A percentile compares a stretch with the other conserved stretches of the same genome.
phyloP scores from a whole-genome alignment of 2,797 vertebrate species.

The Gouania willdenowi region DNA sequence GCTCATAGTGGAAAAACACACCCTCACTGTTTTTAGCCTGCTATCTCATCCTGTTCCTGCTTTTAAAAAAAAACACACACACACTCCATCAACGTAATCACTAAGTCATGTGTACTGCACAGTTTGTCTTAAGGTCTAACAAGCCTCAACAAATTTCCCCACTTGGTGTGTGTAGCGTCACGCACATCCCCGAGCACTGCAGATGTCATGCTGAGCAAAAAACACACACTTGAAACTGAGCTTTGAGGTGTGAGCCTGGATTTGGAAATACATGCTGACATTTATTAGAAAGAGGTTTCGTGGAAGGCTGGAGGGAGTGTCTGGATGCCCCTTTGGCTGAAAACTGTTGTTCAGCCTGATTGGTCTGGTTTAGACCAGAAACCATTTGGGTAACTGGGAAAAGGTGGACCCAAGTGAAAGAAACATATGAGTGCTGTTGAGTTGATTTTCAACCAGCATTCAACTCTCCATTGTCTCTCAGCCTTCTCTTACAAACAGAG shows the following conservation, averaged over 20 bases:
- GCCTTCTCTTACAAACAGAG: too few species aligned
- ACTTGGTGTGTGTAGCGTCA: slow-evolving; percentile 33
- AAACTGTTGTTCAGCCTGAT: slow-evolving; percentile 11
- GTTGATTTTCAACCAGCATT: slow-evolving; percentile 10
- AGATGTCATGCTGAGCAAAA: slow-evolving; percentile 16
- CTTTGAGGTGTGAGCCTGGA: slow-evolving; percentile 3
- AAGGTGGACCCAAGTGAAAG: slow-evolving; percentile 17
- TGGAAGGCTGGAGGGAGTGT: slow-evolving; percentile 30
- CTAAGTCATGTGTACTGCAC: slow-evolving; percentile 15
- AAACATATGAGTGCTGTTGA: slow-evolving; percentile 16
- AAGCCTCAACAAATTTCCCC: slow-evolving; percentile 38
- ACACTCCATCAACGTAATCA: background rate
- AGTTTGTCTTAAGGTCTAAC: slow-evolving; percentile 35
- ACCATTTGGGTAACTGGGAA: background rate
- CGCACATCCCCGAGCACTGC: slow-evolving; percentile 26
- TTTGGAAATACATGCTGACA: slow-evolving; percentile 31
- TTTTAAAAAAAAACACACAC: slow-evolving; percentile 17
- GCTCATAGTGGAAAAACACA: background rate
- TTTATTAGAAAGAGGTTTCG: slow-evolving; percentile 25
- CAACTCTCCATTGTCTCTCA: too few species aligned
- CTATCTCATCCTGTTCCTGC: too few species aligned
- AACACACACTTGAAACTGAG: slow-evolving; percentile 31
- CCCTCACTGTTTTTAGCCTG: slow-evolving; percentile 9
- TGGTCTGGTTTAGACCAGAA: slow-evolving; percentile 22
- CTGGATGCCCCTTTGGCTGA: slow-evolving; percentile 12